These are phyloP conservation scores for Parazoanthus swiftii DNA, from an alignment of 92 coral and sea anemone species.

Conservation along the genomic window DNA sequence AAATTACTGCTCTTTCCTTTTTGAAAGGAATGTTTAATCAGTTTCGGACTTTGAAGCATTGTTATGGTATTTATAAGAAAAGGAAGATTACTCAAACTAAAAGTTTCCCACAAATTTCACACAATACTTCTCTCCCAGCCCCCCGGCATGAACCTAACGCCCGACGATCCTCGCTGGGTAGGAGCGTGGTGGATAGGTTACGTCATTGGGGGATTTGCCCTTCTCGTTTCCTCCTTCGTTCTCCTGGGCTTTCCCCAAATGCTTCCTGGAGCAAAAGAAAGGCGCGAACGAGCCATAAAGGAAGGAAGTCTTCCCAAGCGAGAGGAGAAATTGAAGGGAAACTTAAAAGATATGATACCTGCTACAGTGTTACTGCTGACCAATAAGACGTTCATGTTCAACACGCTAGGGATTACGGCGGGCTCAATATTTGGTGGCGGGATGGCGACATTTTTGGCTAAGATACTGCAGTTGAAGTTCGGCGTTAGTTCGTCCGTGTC, in stretches of 20 bases:
- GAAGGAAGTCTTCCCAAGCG: conserved; percentile 59
- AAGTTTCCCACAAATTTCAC: no score
- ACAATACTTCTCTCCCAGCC: conserved; percentile 55
- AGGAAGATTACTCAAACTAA: no score
- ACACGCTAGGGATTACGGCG: conserved; percentile 61
- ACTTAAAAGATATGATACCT: conserved; percentile 55
- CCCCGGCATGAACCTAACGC: conserved; percentile 65
- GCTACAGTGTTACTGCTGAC: conserved; percentile 62
- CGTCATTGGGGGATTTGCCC: conserved; percentile 57
- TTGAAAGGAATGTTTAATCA: no score
- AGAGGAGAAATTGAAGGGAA: conserved; percentile 49
- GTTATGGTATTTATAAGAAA: no score
- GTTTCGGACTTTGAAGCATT: no score
- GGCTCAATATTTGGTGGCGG: conserved; percentile 59
- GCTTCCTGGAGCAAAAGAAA: conserved; percentile 73
- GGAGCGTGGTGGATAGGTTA: conserved; percentile 99
- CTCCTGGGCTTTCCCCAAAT: conserved; percentile 80
- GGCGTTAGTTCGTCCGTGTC: conserved; percentile 52
- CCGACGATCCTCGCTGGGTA: conserved; percentile 85
- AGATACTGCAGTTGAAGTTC: conserved; percentile 66
- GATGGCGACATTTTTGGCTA: conserved; percentile 58
- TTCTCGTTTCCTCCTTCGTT: conserved; percentile 50
- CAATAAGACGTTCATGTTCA: conserved; percentile 73
- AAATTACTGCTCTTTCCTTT: no score
- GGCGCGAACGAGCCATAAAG: conserved; percentile 63